Base-by-base conservation (phyloP, 1,140 invertebrate species). In the Hyles euphorbiae region DNA sequence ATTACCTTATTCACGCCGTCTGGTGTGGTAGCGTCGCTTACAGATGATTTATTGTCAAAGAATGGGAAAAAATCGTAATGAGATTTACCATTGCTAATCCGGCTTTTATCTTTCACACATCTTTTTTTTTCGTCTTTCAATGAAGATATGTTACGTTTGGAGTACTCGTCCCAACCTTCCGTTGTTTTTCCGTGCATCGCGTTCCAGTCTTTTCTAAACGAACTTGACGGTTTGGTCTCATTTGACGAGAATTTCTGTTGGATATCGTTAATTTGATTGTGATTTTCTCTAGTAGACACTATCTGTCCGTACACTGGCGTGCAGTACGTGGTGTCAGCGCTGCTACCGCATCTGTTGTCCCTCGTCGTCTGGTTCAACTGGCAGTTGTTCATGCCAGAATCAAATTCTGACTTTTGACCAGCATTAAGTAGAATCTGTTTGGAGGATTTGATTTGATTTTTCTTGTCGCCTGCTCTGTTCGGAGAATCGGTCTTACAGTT, bases 221-320 rank as follows among this genome's bases (percentile, higher is more conserved):
- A 87, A 43, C 83, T 83, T 0, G 86, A 86, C 22, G 83, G 86
- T 70, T 81, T 84, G 22, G 71, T 79, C 53, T 87, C 82, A 32
- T 71, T 79, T 6, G 74, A 54, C 5, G 83, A 68, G 44, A 83
- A 83, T 55, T 86, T 85, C 55, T 88, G 82, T 67, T 88, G 85
- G 32, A 88, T 88, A 34, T 88, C 85, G 58, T 88, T 87, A 36
- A 88, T 87, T 77, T 88, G 79, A 61, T 88, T 88, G 60, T 88
- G 85, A 54, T 88, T 87, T 67, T 88, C 85, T 76, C 85, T 77
- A 46, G 71, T 83, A 5, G 85, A 88, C 0, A 87, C 83, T 58
- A 87, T 87, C 58, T 88, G 85, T 5, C 85, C 83, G 49, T 87
- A 87, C 3, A 87, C 79, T 6, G 83, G 81, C 5, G 85, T 88